Conservation (phyloP, 2,113 vertebrate species). For the Pelecanus crispus region DNA sequence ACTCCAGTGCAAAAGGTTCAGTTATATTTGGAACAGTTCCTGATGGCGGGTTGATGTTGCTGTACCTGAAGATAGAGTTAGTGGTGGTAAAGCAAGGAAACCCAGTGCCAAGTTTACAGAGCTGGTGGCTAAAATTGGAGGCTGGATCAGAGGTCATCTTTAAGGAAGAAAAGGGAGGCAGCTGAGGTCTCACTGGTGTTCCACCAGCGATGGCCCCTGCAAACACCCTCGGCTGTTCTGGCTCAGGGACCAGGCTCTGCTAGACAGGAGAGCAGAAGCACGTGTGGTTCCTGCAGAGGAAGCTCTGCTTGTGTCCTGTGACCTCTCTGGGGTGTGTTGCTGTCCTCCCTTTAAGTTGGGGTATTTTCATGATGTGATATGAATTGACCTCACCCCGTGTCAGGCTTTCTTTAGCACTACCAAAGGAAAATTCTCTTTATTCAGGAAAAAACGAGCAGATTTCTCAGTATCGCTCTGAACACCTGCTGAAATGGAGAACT, state of each 20-base stretch:
- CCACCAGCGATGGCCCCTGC: neutral
- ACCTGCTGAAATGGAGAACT: neutral
- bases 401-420: neutral
- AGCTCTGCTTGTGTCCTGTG: neutral
- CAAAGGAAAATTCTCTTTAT: neutral
- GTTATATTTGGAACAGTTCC: neutral
- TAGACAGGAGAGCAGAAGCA: neutral
- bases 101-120: neutral
- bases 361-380: neutral
- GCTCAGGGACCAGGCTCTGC: neutral
- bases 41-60: rapidly evolving
- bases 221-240: neutral
- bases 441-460: neutral
- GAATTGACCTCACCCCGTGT: neutral
- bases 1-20: neutral
- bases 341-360: neutral
- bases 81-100: neutral
- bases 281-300: neutral
- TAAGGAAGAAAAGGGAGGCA: neutral
- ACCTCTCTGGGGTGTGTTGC: neutral
- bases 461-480: neutral
- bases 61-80: neutral
- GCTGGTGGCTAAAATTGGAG: neutral
- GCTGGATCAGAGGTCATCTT: neutral
- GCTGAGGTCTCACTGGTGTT: neutral